Evolutionary conservation across 37 sponge, comb jelly and placozoan genomes (phyloP).

Genomic region (Aphrocallistes beatrix): DNA sequence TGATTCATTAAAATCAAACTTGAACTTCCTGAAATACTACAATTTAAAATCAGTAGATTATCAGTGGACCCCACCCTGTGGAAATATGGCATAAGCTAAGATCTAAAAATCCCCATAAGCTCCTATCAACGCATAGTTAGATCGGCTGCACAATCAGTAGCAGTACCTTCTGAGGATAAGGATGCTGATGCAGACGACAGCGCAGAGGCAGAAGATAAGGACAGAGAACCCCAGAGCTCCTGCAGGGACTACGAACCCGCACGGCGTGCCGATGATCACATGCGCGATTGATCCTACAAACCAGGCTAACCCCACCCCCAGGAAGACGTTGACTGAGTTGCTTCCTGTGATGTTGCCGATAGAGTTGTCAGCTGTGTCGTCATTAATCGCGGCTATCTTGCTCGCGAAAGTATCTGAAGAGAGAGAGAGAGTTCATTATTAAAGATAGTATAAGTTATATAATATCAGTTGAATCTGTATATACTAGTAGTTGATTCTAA

Average conservation of each 20-base stretch:
- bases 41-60: too few species aligned
- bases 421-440: not conserved
- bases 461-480: too few species aligned
- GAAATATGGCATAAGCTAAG: too few species aligned
- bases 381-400: constrained; percentile 40
- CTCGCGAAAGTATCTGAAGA: constrained; percentile 46
- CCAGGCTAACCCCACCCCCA: constrained; percentile 56
- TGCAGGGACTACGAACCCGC: constrained; percentile 13
- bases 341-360: constrained; percentile 59
- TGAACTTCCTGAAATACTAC: too few species aligned
- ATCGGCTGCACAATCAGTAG: too few species aligned
- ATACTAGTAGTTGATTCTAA: too few species aligned
- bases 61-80: too few species aligned
- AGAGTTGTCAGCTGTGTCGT: constrained; percentile 41
- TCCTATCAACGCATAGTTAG: too few species aligned
- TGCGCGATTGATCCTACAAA: constrained; percentile 20
- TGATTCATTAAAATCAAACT: too few species aligned
- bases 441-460: too few species aligned
- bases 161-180: not conserved
- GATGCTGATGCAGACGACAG: not conserved
- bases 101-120: too few species aligned
- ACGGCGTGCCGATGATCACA: not conserved
- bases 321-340: constrained; percentile 52
- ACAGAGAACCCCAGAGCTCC: constrained; percentile 26
- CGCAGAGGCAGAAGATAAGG: constrained; percentile 14